A percentile compares a stretch with the other conserved stretches of the same genome.
Evolutionary conservation across 1,140 invertebrate genomes (phyloP).

Genomic region (Zaprionus africanus): DNA sequence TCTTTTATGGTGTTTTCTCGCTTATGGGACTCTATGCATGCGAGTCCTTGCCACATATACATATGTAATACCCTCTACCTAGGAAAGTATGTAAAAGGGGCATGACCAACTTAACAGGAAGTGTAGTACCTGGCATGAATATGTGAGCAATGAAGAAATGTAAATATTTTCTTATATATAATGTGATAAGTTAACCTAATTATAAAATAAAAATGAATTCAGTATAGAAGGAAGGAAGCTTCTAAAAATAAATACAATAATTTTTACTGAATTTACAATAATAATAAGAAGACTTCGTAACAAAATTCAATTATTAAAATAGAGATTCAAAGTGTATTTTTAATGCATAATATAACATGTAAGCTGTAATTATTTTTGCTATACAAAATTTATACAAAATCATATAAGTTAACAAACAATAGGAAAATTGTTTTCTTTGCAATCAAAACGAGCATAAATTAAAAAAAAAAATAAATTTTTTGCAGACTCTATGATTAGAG

Average conservation of each 20-base stretch:
- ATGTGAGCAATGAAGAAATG: neutral
- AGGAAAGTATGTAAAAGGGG: neutral
- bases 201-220: too few species aligned
- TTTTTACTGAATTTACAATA: neutral
- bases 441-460: too few species aligned
- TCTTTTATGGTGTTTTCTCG: neutral
- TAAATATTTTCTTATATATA: neutral
- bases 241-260: neutral
- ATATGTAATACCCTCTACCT: constrained; percentile 18
- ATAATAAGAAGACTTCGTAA: too few species aligned
- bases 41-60: constrained; percentile 13
- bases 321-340: too few species aligned
- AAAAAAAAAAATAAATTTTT: too few species aligned
- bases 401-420: too few species aligned
- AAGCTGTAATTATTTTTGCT: too few species aligned
- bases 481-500: too few species aligned
- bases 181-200: neutral
- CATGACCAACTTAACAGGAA: neutral
- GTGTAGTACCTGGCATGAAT: neutral
- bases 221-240: too few species aligned
- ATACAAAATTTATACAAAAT: too few species aligned
- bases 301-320: too few species aligned
- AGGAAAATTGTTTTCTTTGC: too few species aligned
- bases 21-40: constrained; percentile 12
- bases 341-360: neutral